These are phyloP conservation scores for Vultur gryphus DNA, from an alignment of 2,797 vertebrate species.

Conservation along the genomic window DNA sequence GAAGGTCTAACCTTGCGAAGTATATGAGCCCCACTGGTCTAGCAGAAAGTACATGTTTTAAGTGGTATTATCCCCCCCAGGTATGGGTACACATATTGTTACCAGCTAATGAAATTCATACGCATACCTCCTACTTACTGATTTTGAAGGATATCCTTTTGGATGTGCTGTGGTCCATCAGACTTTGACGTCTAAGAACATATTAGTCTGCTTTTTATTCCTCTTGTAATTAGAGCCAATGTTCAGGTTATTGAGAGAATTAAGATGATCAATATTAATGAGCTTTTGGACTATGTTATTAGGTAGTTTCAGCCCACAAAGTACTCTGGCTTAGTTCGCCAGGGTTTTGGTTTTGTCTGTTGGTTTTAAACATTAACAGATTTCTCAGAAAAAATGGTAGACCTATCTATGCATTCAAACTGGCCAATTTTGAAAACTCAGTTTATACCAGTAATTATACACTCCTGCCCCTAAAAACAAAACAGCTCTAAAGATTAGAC, in stretches of 20 bases:
- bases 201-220: slow-evolving; percentile 7
- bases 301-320: not conserved
- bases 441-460: not conserved
- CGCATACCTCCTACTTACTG: not conserved
- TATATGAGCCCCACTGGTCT: not conserved
- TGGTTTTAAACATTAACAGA: not conserved
- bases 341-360: not conserved
- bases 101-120: slow-evolving; percentile 47
- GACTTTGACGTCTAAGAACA: slow-evolving; percentile 26
- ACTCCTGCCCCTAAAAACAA: not conserved
- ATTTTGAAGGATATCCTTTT: slow-evolving; percentile 15
- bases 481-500: not conserved
- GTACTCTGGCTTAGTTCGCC: not conserved
- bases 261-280: slow-evolving; percentile 1
- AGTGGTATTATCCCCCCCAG: not conserved
- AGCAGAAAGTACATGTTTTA: not conserved
- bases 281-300: not conserved
- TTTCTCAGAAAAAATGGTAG: not conserved
- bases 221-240: slow-evolving; percentile 17
- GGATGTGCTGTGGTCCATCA: not conserved
- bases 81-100: not conserved
- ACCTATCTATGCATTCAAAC: not conserved
- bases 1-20: not conserved
- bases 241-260: slow-evolving; percentile 33
- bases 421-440: not conserved